Percentiles rank a stretch among this genome's conserved stretches.
Evolutionary conservation across 2,113 vertebrate genomes (phyloP).

Genomic region (Actenoides lindsayi): DNA sequence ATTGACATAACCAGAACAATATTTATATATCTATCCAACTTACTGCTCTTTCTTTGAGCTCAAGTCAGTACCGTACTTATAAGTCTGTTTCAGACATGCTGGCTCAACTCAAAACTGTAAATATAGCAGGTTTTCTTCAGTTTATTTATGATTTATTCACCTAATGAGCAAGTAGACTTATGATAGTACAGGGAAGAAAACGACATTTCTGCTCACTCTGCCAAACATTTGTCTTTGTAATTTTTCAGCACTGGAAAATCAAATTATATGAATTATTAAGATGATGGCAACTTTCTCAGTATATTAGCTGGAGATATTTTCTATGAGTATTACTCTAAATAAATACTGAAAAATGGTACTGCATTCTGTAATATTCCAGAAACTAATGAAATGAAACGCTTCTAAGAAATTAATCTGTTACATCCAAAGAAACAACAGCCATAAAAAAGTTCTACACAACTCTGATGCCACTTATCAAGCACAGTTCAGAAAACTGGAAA

Average conservation of each 20-base stretch:
- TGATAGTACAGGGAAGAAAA: not conserved
- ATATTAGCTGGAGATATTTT: not conserved
- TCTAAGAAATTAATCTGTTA: not conserved
- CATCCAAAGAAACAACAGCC: not conserved
- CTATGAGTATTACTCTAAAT: not conserved
- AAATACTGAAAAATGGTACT: not conserved
- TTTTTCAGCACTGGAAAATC: conserved; percentile 29
- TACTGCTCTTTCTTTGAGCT: not conserved
- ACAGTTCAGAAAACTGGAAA: not conserved
- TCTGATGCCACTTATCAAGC: not conserved
- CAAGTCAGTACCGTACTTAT: conserved; percentile 23
- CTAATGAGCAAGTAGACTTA: conserved; percentile 36
- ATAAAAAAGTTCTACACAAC: not conserved
- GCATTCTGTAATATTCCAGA: not conserved
- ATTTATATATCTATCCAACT: not conserved
- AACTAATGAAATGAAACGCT: not conserved
- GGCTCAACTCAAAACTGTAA: conserved; percentile 54
- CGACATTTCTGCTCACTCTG: not conserved
- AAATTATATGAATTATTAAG: not conserved
- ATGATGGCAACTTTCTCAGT: not conserved
- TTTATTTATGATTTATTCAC: conserved; percentile 60
- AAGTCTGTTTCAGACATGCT: conserved; percentile 56
- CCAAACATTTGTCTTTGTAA: not conserved
- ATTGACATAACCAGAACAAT: not conserved
- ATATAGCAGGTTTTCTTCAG: conserved; percentile 54